Percentiles rank a stretch among this genome's conserved stretches.
These are phyloP conservation scores for Drosophila neutralis DNA, from an alignment of 2,888 invertebrate genomes.

Conservation along the genomic window DNA sequence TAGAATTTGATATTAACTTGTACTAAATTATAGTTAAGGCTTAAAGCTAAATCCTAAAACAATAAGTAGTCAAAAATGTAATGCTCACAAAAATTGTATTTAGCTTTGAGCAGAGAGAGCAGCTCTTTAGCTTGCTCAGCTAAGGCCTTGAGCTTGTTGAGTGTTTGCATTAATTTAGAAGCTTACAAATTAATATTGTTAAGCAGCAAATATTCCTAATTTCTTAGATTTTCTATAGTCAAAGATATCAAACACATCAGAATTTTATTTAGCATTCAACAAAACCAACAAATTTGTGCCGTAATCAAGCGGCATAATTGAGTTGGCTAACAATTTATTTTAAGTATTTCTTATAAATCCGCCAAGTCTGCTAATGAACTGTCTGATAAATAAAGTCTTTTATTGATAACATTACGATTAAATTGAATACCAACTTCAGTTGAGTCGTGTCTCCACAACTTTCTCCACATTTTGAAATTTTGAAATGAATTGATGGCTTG, in stretches of 20 bases:
- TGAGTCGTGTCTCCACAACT: background rate
- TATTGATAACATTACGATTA: background rate
- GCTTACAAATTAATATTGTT: background rate
- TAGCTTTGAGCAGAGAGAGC: background rate
- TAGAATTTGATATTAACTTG: background rate
- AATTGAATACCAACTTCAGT: background rate
- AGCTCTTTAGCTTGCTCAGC: background rate
- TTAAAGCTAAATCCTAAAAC: background rate
- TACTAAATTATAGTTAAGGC: background rate
- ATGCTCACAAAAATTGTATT: background rate
- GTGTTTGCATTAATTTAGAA: background rate
- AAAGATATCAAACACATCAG: background rate
- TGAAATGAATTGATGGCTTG: background rate
- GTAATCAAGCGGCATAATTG: background rate
- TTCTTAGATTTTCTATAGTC: background rate
- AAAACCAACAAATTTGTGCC: background rate
- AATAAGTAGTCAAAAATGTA: background rate
- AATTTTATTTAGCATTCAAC: background rate
- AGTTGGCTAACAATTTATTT: background rate
- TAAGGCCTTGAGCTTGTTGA: background rate
- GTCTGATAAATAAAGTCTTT: background rate
- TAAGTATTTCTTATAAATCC: background rate
- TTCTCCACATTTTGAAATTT: background rate
- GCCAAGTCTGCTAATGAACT: background rate
- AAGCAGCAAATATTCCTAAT: too few species aligned